A percentile compares a stretch with the other conserved stretches of the same genome.
phyloP scores from a whole-genome alignment of 1,140 invertebrate species.

The Stratiolaelaps scimitus region DNA sequence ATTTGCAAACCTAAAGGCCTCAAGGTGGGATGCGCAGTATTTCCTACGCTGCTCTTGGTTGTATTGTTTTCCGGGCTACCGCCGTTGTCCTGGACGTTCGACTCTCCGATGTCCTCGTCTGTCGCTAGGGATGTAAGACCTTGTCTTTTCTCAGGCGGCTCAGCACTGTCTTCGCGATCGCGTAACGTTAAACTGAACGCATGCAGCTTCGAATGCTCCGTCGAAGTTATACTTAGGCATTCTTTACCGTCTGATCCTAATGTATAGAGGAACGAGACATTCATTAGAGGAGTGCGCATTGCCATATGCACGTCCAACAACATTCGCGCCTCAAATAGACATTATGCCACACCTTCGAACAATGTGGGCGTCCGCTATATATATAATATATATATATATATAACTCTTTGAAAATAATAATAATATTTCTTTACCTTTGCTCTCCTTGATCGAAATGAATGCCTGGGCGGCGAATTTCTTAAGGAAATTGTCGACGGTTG shows the following conservation, averaged over 20 bases:
- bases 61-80: no score
- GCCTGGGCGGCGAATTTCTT: constrained; percentile 77
- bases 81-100: constrained; percentile 26
- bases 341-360: background rate
- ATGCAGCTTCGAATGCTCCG: constrained; percentile 56
- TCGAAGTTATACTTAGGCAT: constrained; percentile 52
- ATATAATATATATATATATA: no score
- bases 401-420: no score
- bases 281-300: background rate
- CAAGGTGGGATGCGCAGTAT: no score
- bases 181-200: constrained; percentile 48
- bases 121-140: background rate
- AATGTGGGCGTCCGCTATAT: no score
- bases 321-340: no score
- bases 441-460: constrained; percentile 49
- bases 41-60: no score
- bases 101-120: constrained; percentile 13
- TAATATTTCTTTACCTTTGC: constrained; percentile 9
- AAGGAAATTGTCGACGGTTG: constrained; percentile 59
- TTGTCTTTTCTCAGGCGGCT: no score
- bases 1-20: no score
- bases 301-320: background rate
- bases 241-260: constrained; percentile 47
- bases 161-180: constrained; percentile 10
- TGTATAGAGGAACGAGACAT: constrained; percentile 34